A percentile compares a stretch with the other conserved stretches of the same genome.
These are phyloP conservation scores for Chrysomallon squamiferum DNA, from an alignment of 1,140 invertebrate genomes.

Conservation along the genomic window DNA sequence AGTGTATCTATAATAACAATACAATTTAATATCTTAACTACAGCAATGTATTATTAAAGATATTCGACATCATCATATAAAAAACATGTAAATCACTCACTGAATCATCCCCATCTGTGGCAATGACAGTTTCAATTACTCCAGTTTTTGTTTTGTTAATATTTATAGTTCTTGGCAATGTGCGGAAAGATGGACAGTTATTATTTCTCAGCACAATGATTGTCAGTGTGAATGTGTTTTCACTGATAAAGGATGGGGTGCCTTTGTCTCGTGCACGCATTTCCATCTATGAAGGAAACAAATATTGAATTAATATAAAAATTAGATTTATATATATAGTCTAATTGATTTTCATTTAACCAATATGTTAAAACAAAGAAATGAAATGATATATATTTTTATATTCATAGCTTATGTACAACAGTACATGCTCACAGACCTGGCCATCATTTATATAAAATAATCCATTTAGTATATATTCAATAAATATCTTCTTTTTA, in stretches of 20 bases:
- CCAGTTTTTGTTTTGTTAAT: constrained; percentile 11
- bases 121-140: constrained; percentile 14
- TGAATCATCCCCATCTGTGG: constrained; percentile 25
- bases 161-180: constrained; percentile 15
- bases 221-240: constrained; percentile 27
- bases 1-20: too few relatives aligned
- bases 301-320: background rate
- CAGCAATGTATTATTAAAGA: too few relatives aligned
- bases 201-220: constrained; percentile 36
- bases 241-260: constrained; percentile 22
- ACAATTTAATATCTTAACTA: too few relatives aligned
- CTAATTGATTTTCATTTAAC: background rate
- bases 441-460: background rate
- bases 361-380: background rate
- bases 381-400: background rate
- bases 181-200: constrained; percentile 23
- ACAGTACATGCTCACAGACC: background rate
- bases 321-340: background rate
- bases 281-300: constrained; percentile 20
- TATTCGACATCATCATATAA: too few relatives aligned
- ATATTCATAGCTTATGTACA: background rate
- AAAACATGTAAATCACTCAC: constrained; percentile 10
- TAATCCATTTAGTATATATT: too few relatives aligned
- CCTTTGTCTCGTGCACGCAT: constrained; percentile 34
- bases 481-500: background rate